Conservation (phyloP, 2,888 invertebrate species). For the Branchinecta sandiegonensis region DNA sequence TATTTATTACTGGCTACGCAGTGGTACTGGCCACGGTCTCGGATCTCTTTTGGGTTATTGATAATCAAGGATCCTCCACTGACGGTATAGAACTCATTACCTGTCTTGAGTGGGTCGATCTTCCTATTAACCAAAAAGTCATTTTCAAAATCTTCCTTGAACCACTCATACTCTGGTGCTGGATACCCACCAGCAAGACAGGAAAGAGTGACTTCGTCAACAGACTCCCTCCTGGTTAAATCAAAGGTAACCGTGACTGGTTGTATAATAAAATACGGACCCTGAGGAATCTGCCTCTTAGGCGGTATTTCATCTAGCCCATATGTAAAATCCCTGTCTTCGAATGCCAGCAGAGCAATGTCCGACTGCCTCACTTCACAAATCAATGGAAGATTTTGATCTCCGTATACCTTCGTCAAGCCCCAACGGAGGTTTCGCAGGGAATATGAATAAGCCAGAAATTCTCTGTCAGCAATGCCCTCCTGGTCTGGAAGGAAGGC, state of each 20-base stretch:
- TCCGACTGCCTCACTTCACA: conserved; percentile 69
- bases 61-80: conserved; percentile 86
- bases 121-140: conserved; percentile 52
- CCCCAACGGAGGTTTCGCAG: conserved; percentile 60
- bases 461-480: conserved; percentile 47
- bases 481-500: conserved; percentile 51
- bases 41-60: conserved; percentile 49
- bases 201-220: conserved; percentile 57
- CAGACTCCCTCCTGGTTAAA: conserved; percentile 49
- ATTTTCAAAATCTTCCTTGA: conserved; percentile 67
- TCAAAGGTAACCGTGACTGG: conserved; percentile 72
- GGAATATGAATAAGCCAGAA: conserved; percentile 47
- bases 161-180: conserved; percentile 78
- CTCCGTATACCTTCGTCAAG: conserved; percentile 60
- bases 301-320: conserved; percentile 68
- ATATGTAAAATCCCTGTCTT: conserved; percentile 63
- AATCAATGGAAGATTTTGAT: conserved; percentile 61
- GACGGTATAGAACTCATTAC: conserved; percentile 52
- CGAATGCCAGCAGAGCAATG: conserved; percentile 49
- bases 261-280: conserved; percentile 74
- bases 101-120: conserved; percentile 60
- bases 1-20: conserved; percentile 79
- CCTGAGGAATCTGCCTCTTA: conserved; percentile 57
- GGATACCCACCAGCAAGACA: conserved; percentile 67
- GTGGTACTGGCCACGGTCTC: conserved; percentile 62